Evolutionary conservation across 2,888 invertebrate species (phyloP), one percentile per base, ranked within the genome.

Genomic region (Polylopha cassiicola): DNA sequence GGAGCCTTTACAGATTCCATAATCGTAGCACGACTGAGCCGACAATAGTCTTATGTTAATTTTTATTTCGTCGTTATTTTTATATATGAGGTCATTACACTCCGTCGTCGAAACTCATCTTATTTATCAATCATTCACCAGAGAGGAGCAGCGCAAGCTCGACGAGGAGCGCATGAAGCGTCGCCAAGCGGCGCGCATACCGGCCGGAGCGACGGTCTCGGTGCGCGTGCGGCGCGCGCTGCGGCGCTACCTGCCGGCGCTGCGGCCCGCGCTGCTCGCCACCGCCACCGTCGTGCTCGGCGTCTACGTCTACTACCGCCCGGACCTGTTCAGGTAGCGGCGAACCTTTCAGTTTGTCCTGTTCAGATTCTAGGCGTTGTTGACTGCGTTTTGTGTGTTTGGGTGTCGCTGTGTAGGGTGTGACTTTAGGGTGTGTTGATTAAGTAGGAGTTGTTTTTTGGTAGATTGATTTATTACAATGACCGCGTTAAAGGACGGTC

Each of bases 251-350:
- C 29, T 50, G 55, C 55, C 82, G 53, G 63, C 72, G 53, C 58
- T 80, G 56, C 85, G 77, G 38, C 81, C 87, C 45, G 63, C 87
- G 14, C 46, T 86, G 38, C 70, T 88, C 15, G 88, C 88, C 3
- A 81, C 88, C 7, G 89, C 89, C 24, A 86, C 89, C 1, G 80
- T 88, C 44, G 68, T 89, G 30, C 60, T 89, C 43, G 89, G 89
- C 51, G 81, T 88, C 46, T 88, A 87, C 66, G 87, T 88, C 21
- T 89, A 88, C 76, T 88, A 87, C 73, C 72, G 88, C 18, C 87
- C 85, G 49, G 87, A 87, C 33, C 58, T 80, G 38, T 58, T 73
- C 62, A 79, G 80, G 77, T 85, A 86, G 81, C 84, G 80, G 49
- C 73, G 66, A 61, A 71, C 67, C 9, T 85, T 78, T 62, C 77